These are phyloP conservation scores for Tautogolabrus adspersus DNA, from an alignment of 2,113 vertebrate species.

Conservation along the genomic window DNA sequence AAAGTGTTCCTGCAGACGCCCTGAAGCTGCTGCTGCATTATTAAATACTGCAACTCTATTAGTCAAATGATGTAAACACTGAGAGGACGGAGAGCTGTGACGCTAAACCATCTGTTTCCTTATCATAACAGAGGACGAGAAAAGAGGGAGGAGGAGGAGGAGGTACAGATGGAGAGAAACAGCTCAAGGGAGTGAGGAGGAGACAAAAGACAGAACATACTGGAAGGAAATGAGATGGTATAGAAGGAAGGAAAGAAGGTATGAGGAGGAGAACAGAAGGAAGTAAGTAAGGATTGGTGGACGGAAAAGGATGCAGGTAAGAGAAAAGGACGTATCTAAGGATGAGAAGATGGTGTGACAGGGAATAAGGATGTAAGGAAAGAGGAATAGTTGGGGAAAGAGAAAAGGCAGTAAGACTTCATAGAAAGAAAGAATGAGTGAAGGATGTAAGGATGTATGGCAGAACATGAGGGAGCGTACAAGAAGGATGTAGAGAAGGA, in stretches of 20 bases:
- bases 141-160: neutral
- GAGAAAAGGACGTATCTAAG: no score
- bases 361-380: no score
- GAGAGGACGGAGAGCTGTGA: neutral
- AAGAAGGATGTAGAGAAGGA: neutral
- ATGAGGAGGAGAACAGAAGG: neutral
- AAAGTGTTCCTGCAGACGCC: slow-evolving; percentile 35
- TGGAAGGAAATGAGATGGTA: neutral
- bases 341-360: no score
- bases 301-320: no score
- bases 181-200: no score
- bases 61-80: slow-evolving; percentile 19
- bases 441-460: neutral
- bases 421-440: no score
- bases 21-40: slow-evolving; percentile 61
- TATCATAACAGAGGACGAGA: slow-evolving; percentile 6
- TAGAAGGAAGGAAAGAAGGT: neutral
- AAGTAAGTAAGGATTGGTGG: neutral
- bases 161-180: neutral
- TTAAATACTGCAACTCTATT: slow-evolving; percentile 53
- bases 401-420: no score
- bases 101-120: neutral
- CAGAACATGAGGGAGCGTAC: no score
- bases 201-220: neutral
- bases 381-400: no score